A percentile compares a stretch with the other conserved stretches of the same genome.
phyloP scores from a whole-genome alignment of 2,797 vertebrate species.

The Rhynchotus rufescens region DNA sequence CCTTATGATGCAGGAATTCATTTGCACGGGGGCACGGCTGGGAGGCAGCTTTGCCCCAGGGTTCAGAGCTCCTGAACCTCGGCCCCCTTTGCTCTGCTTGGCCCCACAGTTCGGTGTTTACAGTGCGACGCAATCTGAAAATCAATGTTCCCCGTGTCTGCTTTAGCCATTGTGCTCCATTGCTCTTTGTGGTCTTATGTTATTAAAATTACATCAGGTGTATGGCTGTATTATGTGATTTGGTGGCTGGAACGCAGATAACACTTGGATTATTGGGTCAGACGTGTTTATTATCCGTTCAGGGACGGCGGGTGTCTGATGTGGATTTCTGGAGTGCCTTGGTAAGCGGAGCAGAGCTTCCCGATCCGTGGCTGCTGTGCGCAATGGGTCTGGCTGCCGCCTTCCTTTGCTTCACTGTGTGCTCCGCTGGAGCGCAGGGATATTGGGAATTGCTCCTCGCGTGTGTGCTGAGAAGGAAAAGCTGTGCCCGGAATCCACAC shows the following conservation, averaged over 20 bases:
- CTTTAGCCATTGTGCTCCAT: constrained; percentile 53
- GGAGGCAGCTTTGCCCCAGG: background rate
- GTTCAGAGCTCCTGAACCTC: constrained; percentile 22
- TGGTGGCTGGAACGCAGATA: constrained; percentile 64
- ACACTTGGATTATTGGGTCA: constrained; percentile 70
- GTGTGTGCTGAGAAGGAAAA: constrained; percentile 7
- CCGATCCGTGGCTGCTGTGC: background rate
- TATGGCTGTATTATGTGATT: constrained; percentile 61
- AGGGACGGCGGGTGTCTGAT: constrained; percentile 67
- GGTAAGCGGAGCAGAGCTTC: constrained; percentile 52
- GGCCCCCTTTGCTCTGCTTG: background rate
- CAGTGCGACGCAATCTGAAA: constrained; percentile 63
- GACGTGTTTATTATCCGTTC: constrained; percentile 70
- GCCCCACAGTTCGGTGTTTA: constrained; percentile 52
- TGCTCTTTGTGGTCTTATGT: constrained; percentile 67
- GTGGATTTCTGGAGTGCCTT: constrained; percentile 70
- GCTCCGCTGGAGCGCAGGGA: constrained; percentile 52
- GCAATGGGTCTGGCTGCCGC: constrained; percentile 31
- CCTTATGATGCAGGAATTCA: background rate
- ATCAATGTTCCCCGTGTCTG: constrained; percentile 65
- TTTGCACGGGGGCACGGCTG: background rate
- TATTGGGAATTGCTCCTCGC: constrained; percentile 50
- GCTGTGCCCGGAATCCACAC: constrained; percentile 3
- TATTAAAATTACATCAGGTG: constrained; percentile 75
- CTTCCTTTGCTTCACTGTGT: constrained; percentile 32